A percentile compares a stretch with the other conserved stretches of the same genome.
Conservation (phyloP, 1,140 invertebrate genomes). For the Aphelenchoides besseyi region DNA sequence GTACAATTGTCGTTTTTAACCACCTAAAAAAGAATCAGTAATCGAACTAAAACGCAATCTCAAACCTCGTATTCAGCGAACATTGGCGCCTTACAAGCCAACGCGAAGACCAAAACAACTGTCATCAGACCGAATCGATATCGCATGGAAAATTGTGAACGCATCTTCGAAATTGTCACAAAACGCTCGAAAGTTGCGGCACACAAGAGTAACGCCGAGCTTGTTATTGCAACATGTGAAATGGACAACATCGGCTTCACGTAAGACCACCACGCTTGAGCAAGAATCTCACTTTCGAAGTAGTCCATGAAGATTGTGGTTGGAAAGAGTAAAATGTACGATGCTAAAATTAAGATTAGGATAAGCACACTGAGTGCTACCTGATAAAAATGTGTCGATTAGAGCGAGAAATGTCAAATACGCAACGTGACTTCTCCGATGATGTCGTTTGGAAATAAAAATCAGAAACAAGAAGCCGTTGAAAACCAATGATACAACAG, state of each 20-base stretch:
- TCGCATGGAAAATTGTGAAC: constrained; percentile 36
- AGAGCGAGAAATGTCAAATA: constrained; percentile 56
- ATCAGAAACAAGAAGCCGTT: constrained; percentile 54
- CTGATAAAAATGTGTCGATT: constrained; percentile 52
- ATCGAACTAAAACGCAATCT: not conserved
- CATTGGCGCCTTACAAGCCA: constrained; percentile 50
- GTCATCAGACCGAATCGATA: constrained; percentile 38
- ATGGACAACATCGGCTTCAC: constrained; percentile 48
- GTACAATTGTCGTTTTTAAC: constrained; percentile 54
- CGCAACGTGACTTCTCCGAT: constrained; percentile 51
- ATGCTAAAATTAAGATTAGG: constrained; percentile 51
- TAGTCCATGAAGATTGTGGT: constrained; percentile 58
- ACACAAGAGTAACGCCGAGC: constrained; percentile 51
- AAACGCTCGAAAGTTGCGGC: constrained; percentile 57
- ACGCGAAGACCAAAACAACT: constrained; percentile 42
- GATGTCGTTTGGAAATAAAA: constrained; percentile 37
- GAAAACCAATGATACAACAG: constrained; percentile 47
- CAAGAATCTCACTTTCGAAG: constrained; percentile 48
- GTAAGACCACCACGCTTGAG: constrained; percentile 49
- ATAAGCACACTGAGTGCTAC: too few species aligned
- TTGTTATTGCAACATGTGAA: constrained; percentile 52
- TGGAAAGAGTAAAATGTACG: constrained; percentile 55
- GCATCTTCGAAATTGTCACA: constrained; percentile 55
- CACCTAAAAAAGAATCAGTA: constrained; percentile 40
- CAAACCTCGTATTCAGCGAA: constrained; percentile 52